Evolutionary conservation across 1,140 invertebrate genomes (phyloP).

Genomic region (Holcopasites calliopsidis): DNA sequence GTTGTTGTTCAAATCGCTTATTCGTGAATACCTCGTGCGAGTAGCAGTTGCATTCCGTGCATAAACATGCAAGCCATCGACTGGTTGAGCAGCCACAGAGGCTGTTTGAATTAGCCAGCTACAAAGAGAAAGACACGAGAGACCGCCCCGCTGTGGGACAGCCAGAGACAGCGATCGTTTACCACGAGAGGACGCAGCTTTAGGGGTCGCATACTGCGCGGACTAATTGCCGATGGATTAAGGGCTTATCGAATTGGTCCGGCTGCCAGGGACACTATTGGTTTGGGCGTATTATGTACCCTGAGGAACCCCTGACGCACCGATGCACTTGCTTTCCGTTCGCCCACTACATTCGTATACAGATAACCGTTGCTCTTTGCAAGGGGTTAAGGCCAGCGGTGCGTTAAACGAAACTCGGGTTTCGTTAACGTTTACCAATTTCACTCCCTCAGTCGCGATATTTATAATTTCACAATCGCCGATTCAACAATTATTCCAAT

Average conservation of each 20-base stretch:
- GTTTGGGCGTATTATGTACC: constrained; percentile 44
- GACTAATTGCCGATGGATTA: constrained; percentile 70
- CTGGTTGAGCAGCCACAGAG: constrained; percentile 57
- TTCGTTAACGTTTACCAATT: not conserved
- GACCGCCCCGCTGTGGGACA: constrained; percentile 1
- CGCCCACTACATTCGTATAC: not conserved
- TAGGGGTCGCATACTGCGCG: constrained; percentile 30
- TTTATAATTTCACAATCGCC: not conserved
- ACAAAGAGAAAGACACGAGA: not conserved
- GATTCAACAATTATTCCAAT: not conserved
- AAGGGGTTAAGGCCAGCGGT: constrained; percentile 37
- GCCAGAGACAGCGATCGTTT: constrained; percentile 39
- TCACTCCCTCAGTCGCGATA: too few species aligned
- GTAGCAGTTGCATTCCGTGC: constrained; percentile 2
- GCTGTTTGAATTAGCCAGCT: constrained; percentile 21
- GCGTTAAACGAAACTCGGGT: not conserved
- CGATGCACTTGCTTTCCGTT: constrained; percentile 9
- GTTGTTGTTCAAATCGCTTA: not conserved
- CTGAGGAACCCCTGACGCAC: not conserved
- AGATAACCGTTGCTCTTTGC: constrained; percentile 6
- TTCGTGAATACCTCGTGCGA: not conserved
- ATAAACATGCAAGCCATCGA: constrained; percentile 19
- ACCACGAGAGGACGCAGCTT: not conserved
- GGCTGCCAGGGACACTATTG: constrained; percentile 39
- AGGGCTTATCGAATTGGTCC: constrained; percentile 66